These are phyloP conservation scores for Parascotia fuliginaria DNA, from an alignment of 2,888 invertebrate genomes.

Conservation along the genomic window DNA sequence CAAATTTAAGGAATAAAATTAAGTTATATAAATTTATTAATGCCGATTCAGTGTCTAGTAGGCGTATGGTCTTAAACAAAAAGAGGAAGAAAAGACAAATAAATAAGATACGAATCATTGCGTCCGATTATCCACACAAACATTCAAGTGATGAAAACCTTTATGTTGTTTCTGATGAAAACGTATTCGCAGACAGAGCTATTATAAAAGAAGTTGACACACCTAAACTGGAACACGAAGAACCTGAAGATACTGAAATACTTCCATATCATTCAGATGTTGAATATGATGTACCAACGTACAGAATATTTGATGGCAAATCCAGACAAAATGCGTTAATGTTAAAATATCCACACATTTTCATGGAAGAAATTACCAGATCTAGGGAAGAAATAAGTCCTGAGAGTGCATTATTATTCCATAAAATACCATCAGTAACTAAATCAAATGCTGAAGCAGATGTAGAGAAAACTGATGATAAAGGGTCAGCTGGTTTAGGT, in stretches of 20 bases:
- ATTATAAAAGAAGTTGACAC: conserved; percentile 53
- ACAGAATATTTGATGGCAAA: conserved; percentile 47
- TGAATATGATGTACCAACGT: conserved; percentile 28
- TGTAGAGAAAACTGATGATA: conserved; percentile 3
- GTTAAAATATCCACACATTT: conserved; percentile 75
- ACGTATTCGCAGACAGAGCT: conserved; percentile 62
- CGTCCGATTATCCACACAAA: conserved; percentile 50
- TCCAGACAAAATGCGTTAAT: conserved; percentile 60
- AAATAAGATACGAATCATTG: conserved; percentile 67
- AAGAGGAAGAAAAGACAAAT: conserved; percentile 69
- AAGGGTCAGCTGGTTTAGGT: not conserved
- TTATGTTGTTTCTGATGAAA: conserved; percentile 64
- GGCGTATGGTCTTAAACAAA: conserved; percentile 56
- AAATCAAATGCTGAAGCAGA: conserved; percentile 5
- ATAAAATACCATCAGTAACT: conserved; percentile 15
- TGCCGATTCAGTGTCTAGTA: conserved; percentile 56
- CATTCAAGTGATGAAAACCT: conserved; percentile 61
- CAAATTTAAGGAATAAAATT: conserved; percentile 58
- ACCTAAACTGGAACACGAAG: conserved; percentile 34
- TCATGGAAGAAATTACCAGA: conserved; percentile 59
- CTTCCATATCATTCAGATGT: conserved; percentile 43
- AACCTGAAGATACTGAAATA: conserved; percentile 41
- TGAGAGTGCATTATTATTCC: conserved; percentile 22
- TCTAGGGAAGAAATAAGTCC: conserved; percentile 52
- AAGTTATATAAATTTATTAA: conserved; percentile 63